Base-by-base conservation (phyloP, 1,140 invertebrate genomes). In the Papilio polyxenes region DNA sequence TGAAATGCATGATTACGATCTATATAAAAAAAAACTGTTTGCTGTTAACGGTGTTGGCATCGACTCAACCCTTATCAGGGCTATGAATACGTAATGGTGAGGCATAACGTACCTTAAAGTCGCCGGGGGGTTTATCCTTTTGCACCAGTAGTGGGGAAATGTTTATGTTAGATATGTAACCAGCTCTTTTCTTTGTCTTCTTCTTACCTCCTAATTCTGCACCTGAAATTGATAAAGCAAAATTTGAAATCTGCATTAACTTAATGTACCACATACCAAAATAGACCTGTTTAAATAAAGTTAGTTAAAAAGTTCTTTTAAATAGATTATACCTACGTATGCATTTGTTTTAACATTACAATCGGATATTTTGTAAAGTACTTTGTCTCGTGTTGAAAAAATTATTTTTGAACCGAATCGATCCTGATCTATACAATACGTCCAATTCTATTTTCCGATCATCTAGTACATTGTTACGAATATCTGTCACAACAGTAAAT, bases 71-170 rank as follows among this genome's bases (percentile, higher is more conserved):
- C 82, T 89, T 90, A 90, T 90, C 89, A 85, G 82, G 49, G 82
- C 86, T 87, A 92, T 91, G 88, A 91, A 92, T 91, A 89, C 83
- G 86, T 88, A 87, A 90, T 86, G 78, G 3, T 40, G 77, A 83
- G 48, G 59, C 40, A 77, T 72, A 78, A 82, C 82, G 69, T 90
- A 94, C 93, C 89, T 94, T 94, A 82, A 90, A 90, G 74, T 94
- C 93, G 76, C 87, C 86, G 65, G 89, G 87, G 81, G 91, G 89
- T 83, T 90, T 89, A 84, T 97, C 96, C 80, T 95, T 94, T 87
- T 96, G 96, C 56, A 96, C 96, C 90, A 96, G 94, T 82, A 97
- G 93, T 91, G 96, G 96, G 49, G 96, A 96, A 23, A 96, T 95
- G 79, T 96, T 96, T 80, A 96, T 95, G 76, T 95, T 96, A 51